phyloP scores from a whole-genome alignment of 2,888 invertebrate species.

The Cyaniris semiargus region DNA sequence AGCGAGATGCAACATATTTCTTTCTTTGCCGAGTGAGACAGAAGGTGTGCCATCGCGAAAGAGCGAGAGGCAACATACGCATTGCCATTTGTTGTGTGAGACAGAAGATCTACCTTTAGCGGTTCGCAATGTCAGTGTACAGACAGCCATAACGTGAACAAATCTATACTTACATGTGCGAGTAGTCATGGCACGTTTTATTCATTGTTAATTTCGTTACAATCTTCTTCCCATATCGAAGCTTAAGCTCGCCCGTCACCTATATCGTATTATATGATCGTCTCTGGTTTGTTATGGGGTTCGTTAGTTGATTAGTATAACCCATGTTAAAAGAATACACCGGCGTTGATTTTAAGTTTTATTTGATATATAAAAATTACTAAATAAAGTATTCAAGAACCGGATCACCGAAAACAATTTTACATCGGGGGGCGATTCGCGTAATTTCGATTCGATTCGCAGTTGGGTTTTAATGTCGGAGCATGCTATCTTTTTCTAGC shows the following conservation, averaged over 20 bases:
- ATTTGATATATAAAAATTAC: slow-evolving; percentile 73
- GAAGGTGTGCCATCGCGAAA: background rate
- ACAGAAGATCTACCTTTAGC: background rate
- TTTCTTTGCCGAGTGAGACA: background rate
- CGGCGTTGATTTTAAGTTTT: slow-evolving; percentile 77
- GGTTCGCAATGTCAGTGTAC: background rate
- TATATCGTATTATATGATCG: slow-evolving; percentile 43
- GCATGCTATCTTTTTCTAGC: background rate
- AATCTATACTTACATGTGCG: slow-evolving; percentile 74
- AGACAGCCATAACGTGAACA: slow-evolving; percentile 45
- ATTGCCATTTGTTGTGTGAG: background rate
- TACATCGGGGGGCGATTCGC: slow-evolving; percentile 11
- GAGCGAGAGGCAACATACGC: too few species aligned
- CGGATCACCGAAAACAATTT: slow-evolving; percentile 68
- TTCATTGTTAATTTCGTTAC: slow-evolving; percentile 38
- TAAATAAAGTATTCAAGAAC: slow-evolving; percentile 67
- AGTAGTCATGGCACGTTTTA: slow-evolving; percentile 57
- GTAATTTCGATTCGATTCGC: background rate
- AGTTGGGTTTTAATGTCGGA: background rate
- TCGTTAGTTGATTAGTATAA: slow-evolving; percentile 75
- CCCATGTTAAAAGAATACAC: slow-evolving; percentile 81
- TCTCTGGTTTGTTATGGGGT: slow-evolving; percentile 49
- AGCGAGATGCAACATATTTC: background rate
- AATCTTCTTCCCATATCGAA: slow-evolving; percentile 55
- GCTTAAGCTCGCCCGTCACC: slow-evolving; percentile 64